Base-by-base conservation (phyloP, 2,797 vertebrate species). In the Hapalemur alaotrensis region DNA sequence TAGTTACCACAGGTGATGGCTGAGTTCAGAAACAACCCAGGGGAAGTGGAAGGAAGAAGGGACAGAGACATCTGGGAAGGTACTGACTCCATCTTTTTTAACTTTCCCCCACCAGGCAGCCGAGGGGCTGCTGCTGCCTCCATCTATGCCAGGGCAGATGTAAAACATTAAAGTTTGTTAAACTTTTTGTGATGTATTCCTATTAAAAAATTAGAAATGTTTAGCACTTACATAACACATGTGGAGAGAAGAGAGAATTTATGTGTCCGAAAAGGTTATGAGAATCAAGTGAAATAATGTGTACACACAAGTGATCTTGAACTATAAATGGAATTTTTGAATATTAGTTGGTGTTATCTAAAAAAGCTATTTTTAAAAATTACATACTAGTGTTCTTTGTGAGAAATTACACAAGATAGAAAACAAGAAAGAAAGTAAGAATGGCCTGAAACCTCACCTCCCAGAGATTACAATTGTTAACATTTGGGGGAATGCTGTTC, bases 11-110 rank as follows among this genome's bases (percentile, higher is more conserved):
- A 92, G 89, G 69, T 80, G 72, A 70, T 81, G 81, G 76, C 97
- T 89, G 89, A 96, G 84, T 80, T 96, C 93, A 94, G 80, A 76
- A 94, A 63, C 91, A 88, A 65, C 70, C 35, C 67, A 84, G 57
- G 96, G 93, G 32, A 82, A 90, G 50, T 96, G 61, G 86, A 88
- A 94, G 91, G 59, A 96, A 92, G 86, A 93, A 93, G 88, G 93
- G 80, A 69, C 84, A 96, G 91, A 96, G 94, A 59, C 85, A 20
- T 83, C 96, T 85, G 85, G 96, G 96, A 96, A 97, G 59, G 93
- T 80, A 92, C 65, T 86, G 84, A 79, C 76, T 93, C 75, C 25
- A 5, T 93, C 70, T 82, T 80, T 96, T 82, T 69, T 72, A 70
- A 80, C 50, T 79, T 93, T 96, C 35, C 32, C 43, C 30, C 20